These are phyloP conservation scores for Macrosoma leucophasiata DNA, from an alignment of 2,888 invertebrate genomes.

Conservation along the genomic window DNA sequence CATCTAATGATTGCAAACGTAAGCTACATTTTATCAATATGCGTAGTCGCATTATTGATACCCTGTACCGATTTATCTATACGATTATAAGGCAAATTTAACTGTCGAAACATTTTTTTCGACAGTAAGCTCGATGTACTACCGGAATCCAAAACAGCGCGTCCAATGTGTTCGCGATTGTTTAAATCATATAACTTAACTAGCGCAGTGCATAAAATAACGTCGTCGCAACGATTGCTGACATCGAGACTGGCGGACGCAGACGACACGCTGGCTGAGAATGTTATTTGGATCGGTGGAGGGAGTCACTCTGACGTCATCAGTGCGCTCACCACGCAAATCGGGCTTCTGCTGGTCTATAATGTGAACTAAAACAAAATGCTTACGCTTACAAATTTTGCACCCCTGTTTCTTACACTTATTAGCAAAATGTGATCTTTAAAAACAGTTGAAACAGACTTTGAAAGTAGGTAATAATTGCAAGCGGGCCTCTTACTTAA, in stretches of 20 bases:
- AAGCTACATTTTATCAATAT: neutral
- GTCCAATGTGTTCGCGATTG: too few species aligned
- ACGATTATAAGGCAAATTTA: too few species aligned
- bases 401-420: conserved; percentile 4
- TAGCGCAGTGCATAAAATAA: neutral
- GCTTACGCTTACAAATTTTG: conserved; percentile 6
- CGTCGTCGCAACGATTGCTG: neutral
- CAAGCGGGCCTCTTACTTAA: neutral
- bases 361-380: conserved; percentile 1
- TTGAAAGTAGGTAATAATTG: neutral
- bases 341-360: neutral
- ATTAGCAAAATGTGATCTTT: conserved; percentile 1
- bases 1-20: neutral
- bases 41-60: neutral
- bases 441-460: conserved; percentile 1
- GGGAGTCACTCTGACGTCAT: too few species aligned
- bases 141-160: too few species aligned
- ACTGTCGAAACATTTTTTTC: too few species aligned
- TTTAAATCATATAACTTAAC: neutral
- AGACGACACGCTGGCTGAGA: neutral
- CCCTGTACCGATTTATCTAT: too few species aligned
- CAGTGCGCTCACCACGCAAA: too few species aligned
- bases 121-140: too few species aligned
- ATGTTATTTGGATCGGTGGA: neutral
- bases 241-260: neutral